These are phyloP conservation scores for Poecilus cupreus DNA, from an alignment of 2,888 invertebrate genomes.

Conservation along the genomic window DNA sequence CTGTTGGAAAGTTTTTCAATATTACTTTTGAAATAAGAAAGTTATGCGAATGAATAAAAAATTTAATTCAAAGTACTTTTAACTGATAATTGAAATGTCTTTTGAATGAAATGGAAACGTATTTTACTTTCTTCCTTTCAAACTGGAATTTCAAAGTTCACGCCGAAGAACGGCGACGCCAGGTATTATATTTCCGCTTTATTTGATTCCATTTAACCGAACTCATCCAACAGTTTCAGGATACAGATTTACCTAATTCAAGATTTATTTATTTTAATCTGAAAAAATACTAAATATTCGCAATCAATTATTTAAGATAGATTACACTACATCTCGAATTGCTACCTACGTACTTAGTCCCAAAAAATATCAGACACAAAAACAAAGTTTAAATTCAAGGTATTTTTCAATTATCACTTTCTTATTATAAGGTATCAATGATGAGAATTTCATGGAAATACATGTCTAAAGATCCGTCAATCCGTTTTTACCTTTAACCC, in stretches of 20 bases:
- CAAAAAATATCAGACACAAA: no score
- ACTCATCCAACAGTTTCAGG: background rate
- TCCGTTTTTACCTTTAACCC: no score
- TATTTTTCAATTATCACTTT: no score
- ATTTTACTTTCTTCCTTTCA: constrained; percentile 17
- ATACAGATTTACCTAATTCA: background rate
- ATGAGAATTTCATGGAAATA: no score
- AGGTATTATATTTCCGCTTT: constrained; percentile 16
- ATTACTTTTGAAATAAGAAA: constrained; percentile 17
- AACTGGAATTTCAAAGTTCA: constrained; percentile 22
- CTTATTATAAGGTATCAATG: no score
- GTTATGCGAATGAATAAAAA: constrained; percentile 19
- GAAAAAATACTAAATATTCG: no score
- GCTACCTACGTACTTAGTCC: no score
- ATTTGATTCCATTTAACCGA: background rate
- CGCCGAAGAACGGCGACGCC: background rate
- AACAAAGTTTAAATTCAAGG: no score
- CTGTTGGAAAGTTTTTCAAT: constrained; percentile 15
- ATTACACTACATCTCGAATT: no score
- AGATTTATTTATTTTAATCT: background rate
- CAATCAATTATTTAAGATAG: no score
- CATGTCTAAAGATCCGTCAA: no score
- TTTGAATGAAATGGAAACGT: constrained; percentile 29
- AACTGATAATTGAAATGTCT: constrained; percentile 33
- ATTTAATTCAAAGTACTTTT: constrained; percentile 31